phyloP scores from a whole-genome alignment of 37 sponge, comb jelly and placozoan species.

The Ephydatia muelleri region DNA sequence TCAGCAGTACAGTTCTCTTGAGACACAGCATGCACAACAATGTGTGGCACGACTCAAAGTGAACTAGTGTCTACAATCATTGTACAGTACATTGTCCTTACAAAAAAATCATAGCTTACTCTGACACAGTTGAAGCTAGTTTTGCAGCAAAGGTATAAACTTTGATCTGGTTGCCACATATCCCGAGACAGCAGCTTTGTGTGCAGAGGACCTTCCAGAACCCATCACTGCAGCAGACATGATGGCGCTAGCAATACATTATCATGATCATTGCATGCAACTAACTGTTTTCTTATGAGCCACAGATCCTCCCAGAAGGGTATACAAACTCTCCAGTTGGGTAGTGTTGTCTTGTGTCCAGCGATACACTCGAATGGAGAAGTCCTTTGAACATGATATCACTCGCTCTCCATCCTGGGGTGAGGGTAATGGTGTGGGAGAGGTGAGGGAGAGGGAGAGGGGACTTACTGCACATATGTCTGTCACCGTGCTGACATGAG shows the following conservation, averaged over 20 bases:
- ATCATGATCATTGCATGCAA: not conserved
- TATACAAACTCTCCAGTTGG: conserved; percentile 69
- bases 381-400: conserved; percentile 79
- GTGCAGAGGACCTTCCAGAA: conserved; percentile 63
- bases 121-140: not conserved
- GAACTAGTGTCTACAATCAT: not conserved
- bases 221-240: conserved; percentile 53
- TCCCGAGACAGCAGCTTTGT: conserved; percentile 64
- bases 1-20: conserved; percentile 72
- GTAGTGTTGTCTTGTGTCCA: conserved; percentile 36
- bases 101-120: no score
- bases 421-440: not conserved
- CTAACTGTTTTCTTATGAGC: conserved; percentile 76
- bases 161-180: conserved; percentile 65
- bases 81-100: not conserved
- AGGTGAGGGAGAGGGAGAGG: not conserved
- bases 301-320: conserved; percentile 85
- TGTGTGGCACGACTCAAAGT: not conserved
- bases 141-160: conserved; percentile 59
- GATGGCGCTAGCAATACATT: not conserved
- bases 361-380: conserved; percentile 82
- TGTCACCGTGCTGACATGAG: not conserved
- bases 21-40: conserved; percentile 20
- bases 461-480: not conserved
- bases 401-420: conserved; percentile 64